phyloP scores from a whole-genome alignment of 2,797 vertebrate species.

The Telmatherina bonti region DNA sequence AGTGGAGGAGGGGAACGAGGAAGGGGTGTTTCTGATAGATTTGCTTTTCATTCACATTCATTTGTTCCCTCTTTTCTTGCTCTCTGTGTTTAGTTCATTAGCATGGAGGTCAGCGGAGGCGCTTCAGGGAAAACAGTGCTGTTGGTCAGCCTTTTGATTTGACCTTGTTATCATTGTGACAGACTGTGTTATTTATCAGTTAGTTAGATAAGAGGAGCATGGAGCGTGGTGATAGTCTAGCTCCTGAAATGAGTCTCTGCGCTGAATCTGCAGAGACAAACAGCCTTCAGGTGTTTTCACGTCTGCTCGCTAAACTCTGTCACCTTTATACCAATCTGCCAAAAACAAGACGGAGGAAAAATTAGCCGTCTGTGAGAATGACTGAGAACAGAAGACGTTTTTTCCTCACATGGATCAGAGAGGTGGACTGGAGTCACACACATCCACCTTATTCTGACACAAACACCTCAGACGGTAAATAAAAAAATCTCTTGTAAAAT shows the following conservation, averaged over 20 bases:
- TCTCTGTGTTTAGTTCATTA: slow-evolving; percentile 77
- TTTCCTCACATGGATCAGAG: background rate
- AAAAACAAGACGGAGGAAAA: slow-evolving; percentile 21
- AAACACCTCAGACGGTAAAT: too few species aligned
- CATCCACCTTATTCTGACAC: too few species aligned
- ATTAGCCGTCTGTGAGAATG: slow-evolving; percentile 10
- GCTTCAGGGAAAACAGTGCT: slow-evolving; percentile 70
- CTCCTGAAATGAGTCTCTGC: slow-evolving; percentile 49
- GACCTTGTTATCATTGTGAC: slow-evolving; percentile 79
- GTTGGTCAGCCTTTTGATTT: slow-evolving; percentile 75
- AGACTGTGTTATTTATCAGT: slow-evolving; percentile 77
- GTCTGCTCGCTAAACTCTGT: slow-evolving; percentile 39
- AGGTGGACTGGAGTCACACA: background rate
- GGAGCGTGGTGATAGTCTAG: slow-evolving; percentile 64
- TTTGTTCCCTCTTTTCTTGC: slow-evolving; percentile 62
- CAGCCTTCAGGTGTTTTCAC: slow-evolving; percentile 46
- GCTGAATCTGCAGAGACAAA: slow-evolving; percentile 50
- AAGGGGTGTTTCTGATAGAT: slow-evolving; percentile 83
- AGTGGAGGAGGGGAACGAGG: slow-evolving; percentile 58
- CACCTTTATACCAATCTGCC: slow-evolving; percentile 27
- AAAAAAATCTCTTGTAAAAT: too few species aligned
- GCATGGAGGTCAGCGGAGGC: slow-evolving; percentile 70
- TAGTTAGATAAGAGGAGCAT: slow-evolving; percentile 66
- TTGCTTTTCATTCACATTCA: slow-evolving; percentile 86
- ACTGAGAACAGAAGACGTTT: background rate